Base-by-base conservation (phyloP, 64 coral and sea anemone genomes). In the Montipora foliosa region DNA sequence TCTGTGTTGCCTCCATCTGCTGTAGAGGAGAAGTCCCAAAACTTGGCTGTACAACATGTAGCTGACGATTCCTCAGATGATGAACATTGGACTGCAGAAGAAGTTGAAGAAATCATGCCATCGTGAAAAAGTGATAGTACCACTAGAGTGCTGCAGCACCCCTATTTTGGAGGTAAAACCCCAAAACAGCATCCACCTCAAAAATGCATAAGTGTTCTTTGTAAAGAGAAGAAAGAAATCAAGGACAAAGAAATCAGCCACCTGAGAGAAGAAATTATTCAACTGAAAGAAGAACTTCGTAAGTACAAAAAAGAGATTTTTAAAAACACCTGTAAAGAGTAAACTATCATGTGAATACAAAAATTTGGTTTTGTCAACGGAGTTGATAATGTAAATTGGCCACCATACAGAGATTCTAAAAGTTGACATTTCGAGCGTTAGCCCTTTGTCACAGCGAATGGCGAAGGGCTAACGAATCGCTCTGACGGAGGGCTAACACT, bases 221-320 rank as follows among this genome's bases (percentile, higher is more conserved):
- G 73, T 37, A 89, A 89, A 64, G 87, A 89, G 47, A 47, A 76
- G 21, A 88, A 88, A 12, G n/a, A 88, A 25, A 50, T 16, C 0
- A 89, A 89, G 58, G 87, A 77, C 58, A 48, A 20, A 6, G 11
- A 89, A 75, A 89, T 89, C 17, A 4, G 19, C 6, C 60, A 44
- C 6, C 87, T 89, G 12, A 89, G 52, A 77, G 74, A 78, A 75
- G 87, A 89, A 78, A 51, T 89, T 11, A 45, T 44, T 20, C 8
- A 58, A 12, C n/a, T 77, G n/a, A 89, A 78, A 87, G 84, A 87
- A 71, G 84, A 87, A 47, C 44, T 87, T 16, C 22, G 84, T 87
- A 87, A 87, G 71, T 74, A 74, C 0, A 57, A 57, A 57, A 57
- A 57, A 57, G 53, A 57, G 53, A 57, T 57, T 6, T 57, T 57